Evolutionary conservation across 1,140 invertebrate species (phyloP), one percentile per base, ranked within the genome.

Genomic region (Varroa destructor): DNA sequence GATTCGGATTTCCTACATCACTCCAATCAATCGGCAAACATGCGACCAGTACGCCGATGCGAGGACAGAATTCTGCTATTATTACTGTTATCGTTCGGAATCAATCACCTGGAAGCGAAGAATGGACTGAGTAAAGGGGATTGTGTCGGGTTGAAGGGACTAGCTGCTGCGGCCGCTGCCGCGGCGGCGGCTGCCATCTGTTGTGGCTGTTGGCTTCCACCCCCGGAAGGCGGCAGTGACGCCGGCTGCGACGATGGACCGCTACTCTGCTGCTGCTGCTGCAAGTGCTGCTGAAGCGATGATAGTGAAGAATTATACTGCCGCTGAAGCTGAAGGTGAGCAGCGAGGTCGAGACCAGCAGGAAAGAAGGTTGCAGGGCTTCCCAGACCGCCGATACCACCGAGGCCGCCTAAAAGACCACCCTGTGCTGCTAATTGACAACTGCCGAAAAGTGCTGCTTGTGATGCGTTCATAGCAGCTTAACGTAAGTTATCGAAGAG

Each of bases 391-490:
- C 40, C 46, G 12, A 40, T 46, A 37, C 40, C 61, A 5, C 61
- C 61, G 12, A 67, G 36, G 14, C 57, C 57, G 6, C 57, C 57
- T 3, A 58, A 40, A 40, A 67, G 61, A 40, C 61, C 61, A 43
- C 46, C 40, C 37, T 67, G 61, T 46, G 61, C 61, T 12, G 46
- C 40, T 2, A 43, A 37, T 8, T 51, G 46, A 51, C 46, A 51
- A 46, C 61, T 67, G 40, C 61, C 61, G 61, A 67, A 67, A 2
- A 67, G 46, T 12, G 61, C 61, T 40, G 61, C 61, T 67, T 67
- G 61, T 14, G 61, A 67, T 14, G 61, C 61, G 61, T 67, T 67
- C 61, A 67, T 67, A 2, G 61, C 61, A 40, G 61, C 61, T 67
- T 25, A 25, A 25, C 25, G 61, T 37, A 67, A 67, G 46, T 5